These are phyloP conservation scores for Eulemur rubriventer DNA, from an alignment of 2,797 vertebrate genomes.

Conservation along the genomic window DNA sequence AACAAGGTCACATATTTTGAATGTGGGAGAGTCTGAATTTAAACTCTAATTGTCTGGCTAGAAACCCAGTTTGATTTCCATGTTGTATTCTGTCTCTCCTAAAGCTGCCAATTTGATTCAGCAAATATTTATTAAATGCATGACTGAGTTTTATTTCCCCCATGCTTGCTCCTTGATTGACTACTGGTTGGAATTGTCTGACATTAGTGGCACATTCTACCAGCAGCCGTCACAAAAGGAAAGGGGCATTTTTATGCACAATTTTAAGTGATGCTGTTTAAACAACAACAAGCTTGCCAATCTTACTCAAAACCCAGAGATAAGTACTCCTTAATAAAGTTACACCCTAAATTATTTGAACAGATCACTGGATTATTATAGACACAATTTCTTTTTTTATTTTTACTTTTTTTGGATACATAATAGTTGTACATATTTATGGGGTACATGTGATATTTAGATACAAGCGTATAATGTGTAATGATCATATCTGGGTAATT, in stretches of 20 bases:
- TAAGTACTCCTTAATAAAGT: not conserved
- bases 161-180: constrained; percentile 13
- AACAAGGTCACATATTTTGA: not conserved
- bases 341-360: not conserved
- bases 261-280: not conserved
- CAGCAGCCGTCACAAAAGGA: not conserved
- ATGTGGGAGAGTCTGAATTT: not conserved
- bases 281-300: not conserved
- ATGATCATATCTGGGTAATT: not conserved
- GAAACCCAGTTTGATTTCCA: not conserved
- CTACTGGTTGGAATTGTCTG: constrained; percentile 14
- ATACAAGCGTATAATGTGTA: not conserved
- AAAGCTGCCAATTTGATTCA: constrained; percentile 52
- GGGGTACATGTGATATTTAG: not conserved
- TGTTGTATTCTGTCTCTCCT: not conserved
- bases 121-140: constrained; percentile 57
- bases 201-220: not conserved
- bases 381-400: not conserved
- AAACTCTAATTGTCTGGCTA: not conserved
- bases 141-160: constrained; percentile 49
- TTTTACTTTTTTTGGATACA: not conserved
- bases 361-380: not conserved
- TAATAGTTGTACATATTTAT: not conserved
- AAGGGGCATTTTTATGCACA: not conserved
- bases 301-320: not conserved